Evolutionary conservation across 2,797 vertebrate genomes (phyloP).

Genomic region (Hybognathus amarus): DNA sequence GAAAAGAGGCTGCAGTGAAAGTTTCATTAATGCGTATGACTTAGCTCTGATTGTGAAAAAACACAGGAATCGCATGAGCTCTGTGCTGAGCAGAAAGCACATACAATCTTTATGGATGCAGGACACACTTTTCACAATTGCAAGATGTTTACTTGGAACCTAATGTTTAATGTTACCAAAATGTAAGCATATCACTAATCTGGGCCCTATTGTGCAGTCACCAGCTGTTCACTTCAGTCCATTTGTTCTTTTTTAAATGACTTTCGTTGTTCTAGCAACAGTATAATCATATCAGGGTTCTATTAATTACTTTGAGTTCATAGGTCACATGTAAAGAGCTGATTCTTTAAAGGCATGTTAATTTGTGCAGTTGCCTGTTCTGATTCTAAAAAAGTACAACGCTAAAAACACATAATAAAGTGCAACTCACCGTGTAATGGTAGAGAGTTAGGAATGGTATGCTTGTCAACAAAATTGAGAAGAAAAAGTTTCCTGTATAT

Average conservation of each 20-base stretch:
- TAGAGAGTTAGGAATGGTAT: background rate
- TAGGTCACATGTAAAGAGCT: background rate
- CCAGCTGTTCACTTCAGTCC: background rate
- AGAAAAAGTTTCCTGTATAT: background rate
- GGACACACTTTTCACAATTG: background rate
- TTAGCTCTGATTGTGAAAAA: slow-evolving; percentile 14
- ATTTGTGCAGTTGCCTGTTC: background rate
- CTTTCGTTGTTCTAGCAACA: background rate
- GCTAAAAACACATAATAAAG: background rate
- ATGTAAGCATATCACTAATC: background rate
- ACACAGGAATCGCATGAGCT: background rate
- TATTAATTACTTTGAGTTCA: background rate
- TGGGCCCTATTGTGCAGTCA: background rate
- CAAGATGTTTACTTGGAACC: slow-evolving; percentile 13
- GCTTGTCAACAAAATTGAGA: background rate
- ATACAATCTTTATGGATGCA: slow-evolving; percentile 4
- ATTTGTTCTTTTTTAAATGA: background rate
- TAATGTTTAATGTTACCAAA: slow-evolving; percentile 30
- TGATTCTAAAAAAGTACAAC: background rate
- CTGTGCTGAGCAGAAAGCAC: background rate
- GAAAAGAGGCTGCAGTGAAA: slow-evolving; percentile 5
- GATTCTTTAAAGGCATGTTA: background rate
- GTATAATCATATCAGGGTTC: background rate
- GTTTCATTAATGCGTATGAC: slow-evolving; percentile 44
- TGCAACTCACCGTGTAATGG: background rate